A percentile compares a stretch with the other conserved stretches of the same genome.
Conservation (phyloP, 2,888 invertebrate species). For the Tanytarsus gracilentus region DNA sequence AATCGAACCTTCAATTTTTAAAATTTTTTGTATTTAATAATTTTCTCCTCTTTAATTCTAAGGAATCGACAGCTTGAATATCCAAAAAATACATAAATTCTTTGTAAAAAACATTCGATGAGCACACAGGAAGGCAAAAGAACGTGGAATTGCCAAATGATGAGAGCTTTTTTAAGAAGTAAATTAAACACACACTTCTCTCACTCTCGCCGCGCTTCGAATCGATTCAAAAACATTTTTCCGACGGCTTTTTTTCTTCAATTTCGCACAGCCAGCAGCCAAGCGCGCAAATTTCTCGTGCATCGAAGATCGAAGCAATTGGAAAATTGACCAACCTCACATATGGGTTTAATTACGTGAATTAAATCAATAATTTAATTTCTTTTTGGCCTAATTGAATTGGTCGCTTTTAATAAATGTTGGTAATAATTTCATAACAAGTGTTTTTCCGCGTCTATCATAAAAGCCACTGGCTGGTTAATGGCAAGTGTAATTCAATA, state of each 20-base stretch:
- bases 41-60: too few species aligned
- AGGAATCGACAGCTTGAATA: too few species aligned
- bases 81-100: too few species aligned
- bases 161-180: neutral
- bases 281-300: too few species aligned
- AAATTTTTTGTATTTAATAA: too few species aligned
- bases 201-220: neutral
- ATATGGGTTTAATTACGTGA: conserved; percentile 2
- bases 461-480: too few species aligned
- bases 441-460: conserved; percentile 22
- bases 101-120: neutral
- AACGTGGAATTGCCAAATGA: too few species aligned
- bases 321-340: neutral
- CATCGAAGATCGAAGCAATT: neutral
- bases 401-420: neutral
- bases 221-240: neutral
- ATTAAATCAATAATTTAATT: conserved; percentile 7
- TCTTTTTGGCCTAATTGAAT: conserved; percentile 11
- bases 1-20: neutral
- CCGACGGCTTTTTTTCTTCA: too few species aligned
- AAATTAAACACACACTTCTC: neutral
- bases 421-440: conserved; percentile 21
- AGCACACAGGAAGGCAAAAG: neutral
- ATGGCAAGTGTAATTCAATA: too few species aligned
- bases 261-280: too few species aligned